Conservation (phyloP, 2,888 invertebrate species). For the Thecophora atra region DNA sequence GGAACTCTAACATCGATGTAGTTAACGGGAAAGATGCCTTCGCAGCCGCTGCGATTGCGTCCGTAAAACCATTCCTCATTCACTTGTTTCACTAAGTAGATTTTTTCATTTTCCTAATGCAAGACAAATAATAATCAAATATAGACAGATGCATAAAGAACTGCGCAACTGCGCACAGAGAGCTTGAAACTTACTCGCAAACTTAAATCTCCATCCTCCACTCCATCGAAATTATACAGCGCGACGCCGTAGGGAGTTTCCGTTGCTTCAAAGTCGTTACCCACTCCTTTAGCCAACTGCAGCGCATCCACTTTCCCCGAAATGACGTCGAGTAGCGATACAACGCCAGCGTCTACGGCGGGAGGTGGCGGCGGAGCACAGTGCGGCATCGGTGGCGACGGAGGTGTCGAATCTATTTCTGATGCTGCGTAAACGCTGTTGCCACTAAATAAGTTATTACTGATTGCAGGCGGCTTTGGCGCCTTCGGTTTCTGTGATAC, state of each 20-base stretch:
- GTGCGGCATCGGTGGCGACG: constrained; percentile 82
- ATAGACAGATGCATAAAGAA: background rate
- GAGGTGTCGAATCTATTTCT: constrained; percentile 57
- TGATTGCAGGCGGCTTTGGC: constrained; percentile 56
- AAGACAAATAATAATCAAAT: constrained; percentile 43
- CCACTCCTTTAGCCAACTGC: constrained; percentile 49
- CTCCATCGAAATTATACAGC: constrained; percentile 79
- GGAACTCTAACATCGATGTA: constrained; percentile 82
- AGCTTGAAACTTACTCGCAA: constrained; percentile 74
- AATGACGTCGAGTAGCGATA: constrained; percentile 62
- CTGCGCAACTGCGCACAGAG: too few species aligned
- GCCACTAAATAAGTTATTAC: constrained; percentile 36
- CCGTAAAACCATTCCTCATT: constrained; percentile 86
- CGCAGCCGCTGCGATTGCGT: constrained; percentile 71
- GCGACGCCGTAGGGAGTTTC: constrained; percentile 73
- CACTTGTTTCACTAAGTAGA: constrained; percentile 75
- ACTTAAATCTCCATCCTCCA: constrained; percentile 80
- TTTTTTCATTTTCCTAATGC: constrained; percentile 75
- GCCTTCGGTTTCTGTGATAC: constrained; percentile 65
- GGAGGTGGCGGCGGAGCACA: constrained; percentile 83
- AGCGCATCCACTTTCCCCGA: constrained; percentile 59
- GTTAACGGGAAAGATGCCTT: constrained; percentile 85
- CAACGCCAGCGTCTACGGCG: constrained; percentile 69
- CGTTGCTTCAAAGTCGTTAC: constrained; percentile 46
- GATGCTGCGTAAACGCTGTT: constrained; percentile 26